Conservation (phyloP, 2,113 vertebrate genomes). For the Miniopterus natalensis region DNA sequence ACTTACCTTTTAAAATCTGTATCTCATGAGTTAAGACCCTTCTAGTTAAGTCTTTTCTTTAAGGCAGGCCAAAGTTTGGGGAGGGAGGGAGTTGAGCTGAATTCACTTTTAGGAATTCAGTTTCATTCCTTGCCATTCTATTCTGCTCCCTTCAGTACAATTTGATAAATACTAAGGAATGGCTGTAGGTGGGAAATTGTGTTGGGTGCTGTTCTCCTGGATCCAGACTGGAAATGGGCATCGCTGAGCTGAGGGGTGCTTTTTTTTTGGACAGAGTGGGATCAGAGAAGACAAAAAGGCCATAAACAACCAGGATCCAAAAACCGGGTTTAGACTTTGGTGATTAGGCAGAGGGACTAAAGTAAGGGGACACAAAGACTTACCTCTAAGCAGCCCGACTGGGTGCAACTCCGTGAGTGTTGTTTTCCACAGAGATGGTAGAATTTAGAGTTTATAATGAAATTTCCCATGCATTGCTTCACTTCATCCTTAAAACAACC, state of each 20-base stretch:
- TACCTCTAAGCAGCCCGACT: neutral
- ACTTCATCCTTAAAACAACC: neutral
- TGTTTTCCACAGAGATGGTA: neutral
- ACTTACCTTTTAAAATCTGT: neutral
- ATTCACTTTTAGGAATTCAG: neutral
- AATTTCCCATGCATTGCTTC: neutral
- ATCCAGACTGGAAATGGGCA: neutral
- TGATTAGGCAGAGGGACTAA: neutral
- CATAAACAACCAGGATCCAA: neutral
- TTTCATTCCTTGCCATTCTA: neutral
- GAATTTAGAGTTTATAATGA: neutral
- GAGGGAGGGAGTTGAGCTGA: neutral
- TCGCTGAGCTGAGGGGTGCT: neutral
- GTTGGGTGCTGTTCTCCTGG: neutral
- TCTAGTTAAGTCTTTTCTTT: neutral
- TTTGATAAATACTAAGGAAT: neutral
- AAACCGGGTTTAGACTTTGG: neutral
- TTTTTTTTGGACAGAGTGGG: neutral
- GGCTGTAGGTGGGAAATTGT: neutral
- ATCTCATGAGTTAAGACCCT: neutral
- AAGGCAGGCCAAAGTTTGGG: neutral
- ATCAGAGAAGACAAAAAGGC: neutral
- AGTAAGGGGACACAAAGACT: neutral
- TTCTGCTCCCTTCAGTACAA: neutral
- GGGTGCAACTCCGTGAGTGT: rapidly evolving